Evolutionary conservation across 2,113 vertebrate species (phyloP).

Genomic region (Psittacus erithacus): DNA sequence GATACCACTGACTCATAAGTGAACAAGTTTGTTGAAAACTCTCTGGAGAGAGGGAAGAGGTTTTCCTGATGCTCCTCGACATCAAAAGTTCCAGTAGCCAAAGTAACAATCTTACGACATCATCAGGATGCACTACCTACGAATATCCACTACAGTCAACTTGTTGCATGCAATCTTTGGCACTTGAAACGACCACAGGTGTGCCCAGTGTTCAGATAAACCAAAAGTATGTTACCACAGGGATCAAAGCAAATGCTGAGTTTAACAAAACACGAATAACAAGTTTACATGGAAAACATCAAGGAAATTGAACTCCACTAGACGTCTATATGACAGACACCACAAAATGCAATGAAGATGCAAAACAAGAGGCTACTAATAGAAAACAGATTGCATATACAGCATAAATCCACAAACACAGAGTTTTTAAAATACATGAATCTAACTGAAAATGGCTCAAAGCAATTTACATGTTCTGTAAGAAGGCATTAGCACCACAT

Average conservation of each 20-base stretch:
- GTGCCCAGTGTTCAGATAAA: background rate
- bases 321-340: background rate
- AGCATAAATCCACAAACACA: background rate
- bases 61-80: background rate
- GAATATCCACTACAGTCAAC: background rate
- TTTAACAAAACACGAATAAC: background rate
- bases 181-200: background rate
- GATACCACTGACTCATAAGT: background rate
- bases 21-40: background rate
- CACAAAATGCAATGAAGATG: background rate
- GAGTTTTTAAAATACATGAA: background rate
- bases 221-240: background rate
- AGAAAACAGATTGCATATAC: background rate
- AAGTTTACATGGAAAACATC: background rate
- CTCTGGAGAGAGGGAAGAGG: background rate
- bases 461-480: background rate
- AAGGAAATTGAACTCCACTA: background rate
- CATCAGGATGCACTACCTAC: background rate
- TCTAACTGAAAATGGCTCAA: background rate
- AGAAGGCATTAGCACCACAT: background rate
- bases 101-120: background rate
- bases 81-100: background rate
- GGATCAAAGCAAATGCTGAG: background rate
- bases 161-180: background rate
- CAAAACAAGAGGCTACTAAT: background rate